phyloP scores from a whole-genome alignment of 2,888 invertebrate species.

The Cordilura impudica region DNA sequence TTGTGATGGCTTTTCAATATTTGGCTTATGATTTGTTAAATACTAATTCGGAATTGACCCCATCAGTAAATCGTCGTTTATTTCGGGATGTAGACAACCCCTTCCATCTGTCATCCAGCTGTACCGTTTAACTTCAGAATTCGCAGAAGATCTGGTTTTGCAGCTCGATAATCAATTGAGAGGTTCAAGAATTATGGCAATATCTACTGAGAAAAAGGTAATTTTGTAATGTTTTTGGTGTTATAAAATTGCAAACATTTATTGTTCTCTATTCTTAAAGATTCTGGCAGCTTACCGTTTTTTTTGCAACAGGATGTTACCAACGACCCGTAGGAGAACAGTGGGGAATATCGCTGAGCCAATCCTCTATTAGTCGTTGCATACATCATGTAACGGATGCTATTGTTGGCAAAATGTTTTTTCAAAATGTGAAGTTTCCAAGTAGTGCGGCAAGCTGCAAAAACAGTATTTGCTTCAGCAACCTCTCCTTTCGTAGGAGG shows the following conservation, averaged over 20 bases:
- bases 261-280: no score
- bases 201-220: not conserved
- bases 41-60: no score
- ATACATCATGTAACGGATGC: conserved; percentile 13
- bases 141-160: no score
- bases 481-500: not conserved
- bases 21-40: no score
- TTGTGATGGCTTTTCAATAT: no score
- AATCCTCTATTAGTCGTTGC: not conserved
- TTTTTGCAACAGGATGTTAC: not conserved
- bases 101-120: no score
- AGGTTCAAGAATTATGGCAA: not conserved
- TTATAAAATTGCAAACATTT: no score
- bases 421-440: not conserved
- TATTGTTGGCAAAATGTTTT: not conserved
- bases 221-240: not conserved
- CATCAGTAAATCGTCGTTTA: no score
- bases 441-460: not conserved
- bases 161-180: not conserved
- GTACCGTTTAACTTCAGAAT: no score
- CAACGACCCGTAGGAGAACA: conserved; percentile 5
- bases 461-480: not conserved
- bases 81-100: no score
- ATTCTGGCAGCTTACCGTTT: not conserved
- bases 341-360: not conserved